Evolutionary conservation across 2,113 vertebrate genomes (phyloP).

Genomic region (Pungitius pungitius): DNA sequence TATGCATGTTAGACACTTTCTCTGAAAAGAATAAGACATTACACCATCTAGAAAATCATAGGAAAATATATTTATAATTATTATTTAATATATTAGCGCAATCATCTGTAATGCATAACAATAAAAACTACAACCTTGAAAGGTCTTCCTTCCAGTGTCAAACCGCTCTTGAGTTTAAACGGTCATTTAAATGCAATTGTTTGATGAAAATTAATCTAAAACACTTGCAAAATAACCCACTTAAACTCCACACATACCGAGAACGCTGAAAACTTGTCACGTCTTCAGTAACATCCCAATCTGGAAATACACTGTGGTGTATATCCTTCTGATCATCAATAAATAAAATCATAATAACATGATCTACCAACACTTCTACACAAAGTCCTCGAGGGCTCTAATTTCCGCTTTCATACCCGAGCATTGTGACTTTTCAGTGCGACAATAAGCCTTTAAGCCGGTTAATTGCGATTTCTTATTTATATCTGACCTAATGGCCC

Average conservation of each 20-base stretch:
- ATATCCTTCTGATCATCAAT: slow-evolving; percentile 31
- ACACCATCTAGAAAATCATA: neutral
- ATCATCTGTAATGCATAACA: neutral
- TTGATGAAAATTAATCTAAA: neutral
- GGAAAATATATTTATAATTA: no score
- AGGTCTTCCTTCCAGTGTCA: neutral
- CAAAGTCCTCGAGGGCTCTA: slow-evolving; percentile 52
- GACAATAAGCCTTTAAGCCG: slow-evolving; percentile 53
- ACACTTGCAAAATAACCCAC: neutral
- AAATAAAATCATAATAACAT: slow-evolving; percentile 38
- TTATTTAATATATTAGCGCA: neutral
- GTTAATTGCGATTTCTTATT: slow-evolving; percentile 69
- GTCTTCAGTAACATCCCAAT: neutral
- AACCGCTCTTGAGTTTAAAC: neutral
- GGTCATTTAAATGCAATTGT: neutral
- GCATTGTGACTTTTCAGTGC: slow-evolving; percentile 36
- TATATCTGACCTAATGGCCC: slow-evolving; percentile 59
- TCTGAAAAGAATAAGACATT: neutral
- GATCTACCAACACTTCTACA: slow-evolving; percentile 57
- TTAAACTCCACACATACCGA: neutral
- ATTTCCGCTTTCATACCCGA: slow-evolving; percentile 59
- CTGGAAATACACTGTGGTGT: neutral
- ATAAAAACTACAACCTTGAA: neutral
- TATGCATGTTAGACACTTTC: no score
- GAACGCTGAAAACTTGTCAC: slow-evolving; percentile 6